Evolutionary conservation across 2,888 invertebrate genomes (phyloP).

Genomic region (Ormyrus pomaceus): DNA sequence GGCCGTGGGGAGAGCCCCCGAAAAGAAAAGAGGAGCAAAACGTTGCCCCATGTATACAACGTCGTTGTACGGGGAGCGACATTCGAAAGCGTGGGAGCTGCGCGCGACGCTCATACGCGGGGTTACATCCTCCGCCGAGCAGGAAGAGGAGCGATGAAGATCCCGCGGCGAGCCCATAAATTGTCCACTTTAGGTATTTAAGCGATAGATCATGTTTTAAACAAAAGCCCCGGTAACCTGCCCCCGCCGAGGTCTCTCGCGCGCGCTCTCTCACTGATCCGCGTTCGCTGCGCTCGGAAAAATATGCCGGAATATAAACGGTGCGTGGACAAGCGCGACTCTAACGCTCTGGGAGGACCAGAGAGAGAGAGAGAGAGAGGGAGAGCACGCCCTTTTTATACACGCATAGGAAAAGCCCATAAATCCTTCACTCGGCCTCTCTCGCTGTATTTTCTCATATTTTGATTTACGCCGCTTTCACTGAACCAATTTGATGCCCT

Average conservation of each 20-base stretch:
- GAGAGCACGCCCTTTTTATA: conserved; percentile 63
- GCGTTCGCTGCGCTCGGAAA: conserved; percentile 50
- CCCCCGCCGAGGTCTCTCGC: conserved; percentile 10
- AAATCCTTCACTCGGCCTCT: conserved; percentile 71
- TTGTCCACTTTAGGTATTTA: conserved; percentile 71
- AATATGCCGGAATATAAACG: conserved; percentile 8
- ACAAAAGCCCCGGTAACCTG: conserved; percentile 67
- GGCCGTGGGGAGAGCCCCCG: background rate
- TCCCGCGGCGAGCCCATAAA: conserved; percentile 67
- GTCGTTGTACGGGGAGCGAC: no score
- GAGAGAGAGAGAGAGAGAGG: conserved; percentile 24
- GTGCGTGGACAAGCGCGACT: background rate
- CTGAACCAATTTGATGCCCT: conserved; percentile 72
- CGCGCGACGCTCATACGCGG: conserved; percentile 29
- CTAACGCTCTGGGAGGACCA: background rate
- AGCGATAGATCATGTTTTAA: conserved; percentile 75
- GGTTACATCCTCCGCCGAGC: conserved; percentile 8
- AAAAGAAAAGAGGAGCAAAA: no score
- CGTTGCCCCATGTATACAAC: no score
- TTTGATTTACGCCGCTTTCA: conserved; percentile 75
- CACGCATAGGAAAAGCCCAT: conserved; percentile 68
- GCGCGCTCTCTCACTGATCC: conserved; percentile 63
- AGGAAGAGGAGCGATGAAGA: conserved; percentile 51
- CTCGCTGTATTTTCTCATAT: conserved; percentile 71
- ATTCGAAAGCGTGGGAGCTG: conserved; percentile 63